A percentile compares a stretch with the other conserved stretches of the same genome.
phyloP scores from a whole-genome alignment of 2,113 vertebrate genomes.

The Pelusios castaneus region DNA sequence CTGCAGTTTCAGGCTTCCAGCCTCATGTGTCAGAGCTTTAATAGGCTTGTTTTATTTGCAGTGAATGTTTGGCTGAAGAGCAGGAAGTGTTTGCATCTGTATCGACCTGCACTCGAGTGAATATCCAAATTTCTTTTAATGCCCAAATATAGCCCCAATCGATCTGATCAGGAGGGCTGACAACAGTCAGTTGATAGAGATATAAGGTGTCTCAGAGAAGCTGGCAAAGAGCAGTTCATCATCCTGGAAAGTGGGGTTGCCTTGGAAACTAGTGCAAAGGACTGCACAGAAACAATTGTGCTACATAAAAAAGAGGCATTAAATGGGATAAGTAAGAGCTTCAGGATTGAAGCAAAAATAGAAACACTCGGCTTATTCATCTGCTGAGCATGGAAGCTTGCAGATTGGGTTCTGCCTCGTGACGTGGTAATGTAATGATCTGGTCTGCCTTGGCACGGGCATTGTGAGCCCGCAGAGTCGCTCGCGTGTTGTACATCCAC shows the following conservation, averaged over 20 bases:
- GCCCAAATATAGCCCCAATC: rapidly evolving
- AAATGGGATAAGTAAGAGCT: constrained; percentile 61
- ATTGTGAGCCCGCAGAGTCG: neutral
- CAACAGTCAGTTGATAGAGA: no score
- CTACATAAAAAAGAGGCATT: constrained; percentile 57
- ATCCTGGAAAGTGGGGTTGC: constrained; percentile 80
- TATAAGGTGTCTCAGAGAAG: neutral
- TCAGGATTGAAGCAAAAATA: constrained; percentile 46
- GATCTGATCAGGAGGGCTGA: neutral
- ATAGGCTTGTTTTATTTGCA: neutral
- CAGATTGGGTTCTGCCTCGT: neutral
- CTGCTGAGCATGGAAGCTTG: constrained; percentile 29
- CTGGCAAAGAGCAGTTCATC: constrained; percentile 73
- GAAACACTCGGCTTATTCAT: constrained; percentile 50
- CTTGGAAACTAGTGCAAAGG: constrained; percentile 75
- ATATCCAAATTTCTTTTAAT: neutral
- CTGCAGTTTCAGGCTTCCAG: neutral
- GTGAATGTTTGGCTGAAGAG: neutral
- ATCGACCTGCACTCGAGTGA: rapidly evolving
- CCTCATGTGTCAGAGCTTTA: neutral
- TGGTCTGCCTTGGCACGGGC: neutral
- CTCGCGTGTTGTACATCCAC: neutral
- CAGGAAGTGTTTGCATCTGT: rapidly evolving
- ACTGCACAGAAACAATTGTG: constrained; percentile 34
- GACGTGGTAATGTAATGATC: neutral